A percentile compares a stretch with the other conserved stretches of the same genome.
phyloP scores from a whole-genome alignment of 2,113 vertebrate species.

The Gavia stellata region DNA sequence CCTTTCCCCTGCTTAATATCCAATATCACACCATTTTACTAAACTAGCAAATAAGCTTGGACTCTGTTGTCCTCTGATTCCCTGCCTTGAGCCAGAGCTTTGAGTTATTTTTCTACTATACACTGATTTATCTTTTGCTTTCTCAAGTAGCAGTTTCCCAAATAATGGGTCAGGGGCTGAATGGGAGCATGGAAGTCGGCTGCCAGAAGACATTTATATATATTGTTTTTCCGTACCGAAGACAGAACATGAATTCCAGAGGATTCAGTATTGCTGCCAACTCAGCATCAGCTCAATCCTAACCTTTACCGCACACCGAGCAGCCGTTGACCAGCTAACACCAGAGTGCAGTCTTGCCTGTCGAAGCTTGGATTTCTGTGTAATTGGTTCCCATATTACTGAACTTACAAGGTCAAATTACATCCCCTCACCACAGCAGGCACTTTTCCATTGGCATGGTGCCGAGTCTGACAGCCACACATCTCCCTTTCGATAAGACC shows the following conservation, averaged over 20 bases:
- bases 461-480: accelerated
- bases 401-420: neutral
- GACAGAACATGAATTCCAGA: neutral
- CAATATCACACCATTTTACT: neutral
- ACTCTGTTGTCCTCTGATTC: neutral
- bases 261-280: neutral
- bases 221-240: neutral
- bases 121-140: neutral
- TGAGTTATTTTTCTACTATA: neutral
- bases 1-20: neutral
- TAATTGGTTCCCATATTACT: neutral
- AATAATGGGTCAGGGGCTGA: neutral
- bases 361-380: neutral
- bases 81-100: neutral
- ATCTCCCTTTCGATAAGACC: accelerated
- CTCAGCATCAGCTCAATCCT: neutral
- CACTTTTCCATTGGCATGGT: neutral
- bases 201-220: neutral
- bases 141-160: neutral
- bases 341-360: neutral
- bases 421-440: neutral
- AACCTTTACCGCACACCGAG: accelerated
- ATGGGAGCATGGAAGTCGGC: neutral
- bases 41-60: neutral
- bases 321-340: neutral